Percentiles rank a stretch among this genome's conserved stretches.
phyloP scores from a whole-genome alignment of 1,140 invertebrate species.

The Telenomus remus region DNA sequence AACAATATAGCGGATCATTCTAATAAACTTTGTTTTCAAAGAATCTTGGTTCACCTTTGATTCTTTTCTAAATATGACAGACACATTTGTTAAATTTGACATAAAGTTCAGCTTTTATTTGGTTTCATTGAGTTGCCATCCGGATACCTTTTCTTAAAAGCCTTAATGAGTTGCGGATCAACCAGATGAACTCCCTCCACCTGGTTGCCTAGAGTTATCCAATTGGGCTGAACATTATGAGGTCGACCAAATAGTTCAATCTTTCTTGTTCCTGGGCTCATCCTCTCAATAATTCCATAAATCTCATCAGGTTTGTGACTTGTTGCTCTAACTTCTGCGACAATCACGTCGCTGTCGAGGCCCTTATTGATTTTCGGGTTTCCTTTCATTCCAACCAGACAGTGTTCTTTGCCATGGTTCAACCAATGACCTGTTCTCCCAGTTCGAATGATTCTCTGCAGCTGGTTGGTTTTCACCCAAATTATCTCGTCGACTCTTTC shows the following conservation, averaged over 20 bases:
- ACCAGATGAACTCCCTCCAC: constrained; percentile 95
- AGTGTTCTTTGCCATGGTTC: constrained; percentile 99
- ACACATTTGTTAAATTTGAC: no score
- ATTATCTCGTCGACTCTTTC: constrained; percentile 97
- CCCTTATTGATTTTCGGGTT: constrained; percentile 94
- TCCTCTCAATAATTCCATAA: constrained; percentile 92
- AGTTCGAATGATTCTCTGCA: constrained; percentile 97
- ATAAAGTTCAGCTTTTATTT: constrained; percentile 60
- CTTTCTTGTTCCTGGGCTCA: constrained; percentile 95
- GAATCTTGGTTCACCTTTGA: no score
- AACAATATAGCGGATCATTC: no score
- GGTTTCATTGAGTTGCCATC: constrained; percentile 91
- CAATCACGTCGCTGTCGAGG: constrained; percentile 97
- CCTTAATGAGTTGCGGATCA: constrained; percentile 92
- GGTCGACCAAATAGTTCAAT: constrained; percentile 98
- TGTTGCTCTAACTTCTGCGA: constrained; percentile 97
- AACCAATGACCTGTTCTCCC: constrained; percentile 98
- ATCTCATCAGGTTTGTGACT: constrained; percentile 99
- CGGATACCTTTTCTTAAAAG: constrained; percentile 93
- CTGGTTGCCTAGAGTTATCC: constrained; percentile 97
- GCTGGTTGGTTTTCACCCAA: constrained; percentile 99
- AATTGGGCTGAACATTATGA: constrained; percentile 98
- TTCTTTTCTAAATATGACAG: no score
- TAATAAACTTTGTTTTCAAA: no score
- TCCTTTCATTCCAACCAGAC: constrained; percentile 96